Conservation (phyloP, 2,797 vertebrate genomes). For the Sebastolobus alascanus region DNA sequence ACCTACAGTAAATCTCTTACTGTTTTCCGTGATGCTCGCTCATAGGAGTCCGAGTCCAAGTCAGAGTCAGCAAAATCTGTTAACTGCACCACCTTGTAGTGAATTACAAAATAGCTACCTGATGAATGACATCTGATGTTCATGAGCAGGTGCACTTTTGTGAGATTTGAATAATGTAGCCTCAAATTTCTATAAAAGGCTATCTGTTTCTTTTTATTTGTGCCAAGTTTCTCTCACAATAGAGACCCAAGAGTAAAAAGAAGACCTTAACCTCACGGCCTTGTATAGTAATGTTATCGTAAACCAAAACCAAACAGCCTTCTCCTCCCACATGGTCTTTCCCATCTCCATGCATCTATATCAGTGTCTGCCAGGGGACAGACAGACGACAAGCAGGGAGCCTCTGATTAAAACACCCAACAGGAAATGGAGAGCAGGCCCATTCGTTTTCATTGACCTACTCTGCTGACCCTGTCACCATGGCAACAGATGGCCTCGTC, state of each 20-base stretch:
- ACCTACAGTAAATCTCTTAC: neutral
- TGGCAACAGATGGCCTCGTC: slow-evolving; percentile 44
- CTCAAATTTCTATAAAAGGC: neutral
- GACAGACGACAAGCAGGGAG: slow-evolving; percentile 3
- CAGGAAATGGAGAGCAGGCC: slow-evolving; percentile 55
- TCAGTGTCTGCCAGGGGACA: slow-evolving; percentile 1
- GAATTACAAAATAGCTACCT: neutral
- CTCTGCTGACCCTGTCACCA: slow-evolving; percentile 53
- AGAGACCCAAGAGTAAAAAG: neutral
- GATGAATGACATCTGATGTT: neutral
- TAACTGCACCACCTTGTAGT: neutral
- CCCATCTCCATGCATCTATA: slow-evolving; percentile 21
- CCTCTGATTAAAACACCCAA: slow-evolving; percentile 20
- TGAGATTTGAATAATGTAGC: neutral
- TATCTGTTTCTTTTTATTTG: neutral
- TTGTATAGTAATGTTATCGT: neutral
- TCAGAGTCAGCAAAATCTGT: neutral
- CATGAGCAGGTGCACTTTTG: neutral
- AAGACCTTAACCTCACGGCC: neutral
- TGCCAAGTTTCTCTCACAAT: neutral
- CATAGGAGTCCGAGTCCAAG: neutral
- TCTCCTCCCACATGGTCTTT: neutral
- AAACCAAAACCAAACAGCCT: slow-evolving; percentile 16
- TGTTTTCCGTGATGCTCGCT: neutral
- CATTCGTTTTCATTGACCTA: slow-evolving; percentile 61